Evolutionary conservation across 92 coral and sea anemone species (phyloP).

Genomic region (Umimayanthus kanabou): DNA sequence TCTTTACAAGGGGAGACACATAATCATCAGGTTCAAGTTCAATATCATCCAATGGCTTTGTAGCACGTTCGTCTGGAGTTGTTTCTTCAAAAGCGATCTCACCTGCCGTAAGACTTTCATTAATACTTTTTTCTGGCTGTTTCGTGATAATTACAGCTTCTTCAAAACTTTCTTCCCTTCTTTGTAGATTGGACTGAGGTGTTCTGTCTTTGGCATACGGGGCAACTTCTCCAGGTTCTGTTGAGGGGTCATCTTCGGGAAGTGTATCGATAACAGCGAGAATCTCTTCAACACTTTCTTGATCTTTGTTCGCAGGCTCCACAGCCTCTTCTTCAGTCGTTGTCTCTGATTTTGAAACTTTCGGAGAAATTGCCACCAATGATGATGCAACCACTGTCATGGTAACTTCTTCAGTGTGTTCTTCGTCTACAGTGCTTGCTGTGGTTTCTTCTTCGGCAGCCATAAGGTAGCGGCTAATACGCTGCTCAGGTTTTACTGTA

Average conservation of each 20-base stretch:
- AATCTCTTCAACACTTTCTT: slow-evolving; percentile 9
- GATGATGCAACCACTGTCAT: slow-evolving; percentile 27
- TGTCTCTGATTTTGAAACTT: not conserved
- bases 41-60: slow-evolving; percentile 1
- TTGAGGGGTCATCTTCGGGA: slow-evolving; percentile 17
- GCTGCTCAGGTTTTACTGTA: slow-evolving; percentile 21
- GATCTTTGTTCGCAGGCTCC: slow-evolving; percentile 19
- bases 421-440: not conserved
- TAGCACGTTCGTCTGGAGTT: not conserved
- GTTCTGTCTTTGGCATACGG: not conserved
- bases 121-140: not conserved
- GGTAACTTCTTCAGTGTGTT: not conserved
- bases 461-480: slow-evolving; percentile 14
- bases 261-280: slow-evolving; percentile 36
- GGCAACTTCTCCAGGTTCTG: not conserved
- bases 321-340: not conserved
- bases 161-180: slow-evolving; percentile 7
- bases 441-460: slow-evolving; percentile 1
- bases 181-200: not conserved
- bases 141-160: slow-evolving; percentile 5
- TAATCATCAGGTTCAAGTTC: not conserved
- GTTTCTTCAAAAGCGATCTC: slow-evolving; percentile 15
- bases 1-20: not conserved
- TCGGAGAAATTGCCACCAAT: not conserved
- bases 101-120: not conserved